Evolutionary conservation across 2,888 invertebrate genomes (phyloP).

Genomic region (Drosophila tanythrix): DNA sequence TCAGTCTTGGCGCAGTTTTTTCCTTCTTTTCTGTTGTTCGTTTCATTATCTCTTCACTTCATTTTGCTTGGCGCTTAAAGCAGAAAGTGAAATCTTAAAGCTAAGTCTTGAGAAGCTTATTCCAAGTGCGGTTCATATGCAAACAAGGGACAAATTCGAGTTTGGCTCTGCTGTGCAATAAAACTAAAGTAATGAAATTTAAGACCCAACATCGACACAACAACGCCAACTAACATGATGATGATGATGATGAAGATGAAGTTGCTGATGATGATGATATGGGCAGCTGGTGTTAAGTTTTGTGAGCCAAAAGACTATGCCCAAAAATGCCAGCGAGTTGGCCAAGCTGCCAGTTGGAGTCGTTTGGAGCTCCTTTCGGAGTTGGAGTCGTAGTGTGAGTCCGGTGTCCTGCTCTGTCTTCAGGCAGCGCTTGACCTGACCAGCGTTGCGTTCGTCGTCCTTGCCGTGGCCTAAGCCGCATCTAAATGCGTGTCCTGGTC

Average conservation of each 20-base stretch:
- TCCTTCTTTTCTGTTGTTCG: not conserved
- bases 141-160: conserved; percentile 37
- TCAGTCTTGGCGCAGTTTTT: not conserved
- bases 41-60: conserved; percentile 11
- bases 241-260: not conserved
- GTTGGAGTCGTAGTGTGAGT: conserved; percentile 4
- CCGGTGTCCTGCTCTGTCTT: conserved; percentile 8
- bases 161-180: conserved; percentile 57
- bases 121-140: conserved; percentile 34
- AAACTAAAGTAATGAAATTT: conserved; percentile 78
- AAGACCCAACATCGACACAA: conserved; percentile 60
- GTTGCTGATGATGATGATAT: not conserved
- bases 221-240: not conserved
- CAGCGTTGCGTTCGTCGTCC: conserved; percentile 20
- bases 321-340: conserved; percentile 44
- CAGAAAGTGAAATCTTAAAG: not conserved
- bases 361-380: not conserved
- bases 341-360: conserved; percentile 36
- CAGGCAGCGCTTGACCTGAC: conserved; percentile 64
- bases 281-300: conserved; percentile 54
- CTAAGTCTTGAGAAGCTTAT: not conserved
- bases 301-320: conserved; percentile 24
- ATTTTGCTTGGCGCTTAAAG: not conserved
- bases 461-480: conserved; percentile 68
- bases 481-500: conserved; percentile 83